Evolutionary conservation across 2,113 vertebrate genomes (phyloP).

Genomic region (Holacanthus passer): DNA sequence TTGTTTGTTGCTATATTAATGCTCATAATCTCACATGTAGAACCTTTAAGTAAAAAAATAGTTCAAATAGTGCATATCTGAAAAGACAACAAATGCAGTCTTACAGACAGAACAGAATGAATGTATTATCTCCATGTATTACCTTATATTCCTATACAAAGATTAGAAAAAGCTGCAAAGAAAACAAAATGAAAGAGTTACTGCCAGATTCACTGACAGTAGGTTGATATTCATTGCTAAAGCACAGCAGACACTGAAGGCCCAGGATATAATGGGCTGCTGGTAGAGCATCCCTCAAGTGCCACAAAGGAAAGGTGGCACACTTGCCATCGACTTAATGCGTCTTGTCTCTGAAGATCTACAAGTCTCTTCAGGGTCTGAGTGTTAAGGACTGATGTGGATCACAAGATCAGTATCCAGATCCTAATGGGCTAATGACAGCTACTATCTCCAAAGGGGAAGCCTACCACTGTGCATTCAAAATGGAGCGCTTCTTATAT

Average conservation of each 20-base stretch:
- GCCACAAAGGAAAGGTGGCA: constrained; percentile 44
- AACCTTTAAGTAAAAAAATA: neutral
- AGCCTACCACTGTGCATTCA: constrained; percentile 48
- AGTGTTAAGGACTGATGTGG: constrained; percentile 52
- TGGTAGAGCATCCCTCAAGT: too few relatives aligned
- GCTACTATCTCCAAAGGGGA: constrained; percentile 48
- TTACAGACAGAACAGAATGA: neutral
- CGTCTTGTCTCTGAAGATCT: constrained; percentile 31
- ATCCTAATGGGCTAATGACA: constrained; percentile 50
- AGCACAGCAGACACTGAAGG: constrained; percentile 4
- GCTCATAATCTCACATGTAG: too few relatives aligned
- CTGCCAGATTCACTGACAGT: neutral
- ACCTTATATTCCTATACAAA: constrained; percentile 16
- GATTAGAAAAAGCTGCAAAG: neutral
- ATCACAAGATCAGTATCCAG: constrained; percentile 45
- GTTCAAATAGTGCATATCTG: neutral
- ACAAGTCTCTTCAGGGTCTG: constrained; percentile 39
- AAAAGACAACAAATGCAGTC: neutral
- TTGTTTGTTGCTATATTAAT: too few relatives aligned
- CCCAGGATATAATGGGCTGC: neutral
- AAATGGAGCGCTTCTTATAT: constrained; percentile 59
- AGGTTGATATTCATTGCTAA: neutral
- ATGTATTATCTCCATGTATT: neutral
- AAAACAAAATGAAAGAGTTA: neutral
- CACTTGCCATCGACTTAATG: constrained; percentile 19